Evolutionary conservation across 2,113 vertebrate species (phyloP).

Genomic region (Entelurus aequoreus): DNA sequence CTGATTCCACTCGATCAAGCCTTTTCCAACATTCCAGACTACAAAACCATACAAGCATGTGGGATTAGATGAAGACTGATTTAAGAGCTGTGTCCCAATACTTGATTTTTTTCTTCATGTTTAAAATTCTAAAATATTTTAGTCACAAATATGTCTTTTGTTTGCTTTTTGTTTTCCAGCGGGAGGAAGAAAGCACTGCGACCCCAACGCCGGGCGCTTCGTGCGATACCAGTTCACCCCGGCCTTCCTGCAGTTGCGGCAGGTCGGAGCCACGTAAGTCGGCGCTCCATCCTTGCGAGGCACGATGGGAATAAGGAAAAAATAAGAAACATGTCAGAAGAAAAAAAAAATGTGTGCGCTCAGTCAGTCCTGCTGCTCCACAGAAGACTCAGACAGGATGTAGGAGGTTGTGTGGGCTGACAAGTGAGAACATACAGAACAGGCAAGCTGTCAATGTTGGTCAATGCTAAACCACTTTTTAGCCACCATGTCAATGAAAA

Average conservation of each 20-base stretch:
- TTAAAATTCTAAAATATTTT: neutral
- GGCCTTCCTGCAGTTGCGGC: conserved; percentile 88
- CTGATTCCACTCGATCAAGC: too few species aligned
- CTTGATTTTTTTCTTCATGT: too few species aligned
- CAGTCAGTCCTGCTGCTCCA: conserved; percentile 8
- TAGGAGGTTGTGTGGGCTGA: conserved; percentile 36
- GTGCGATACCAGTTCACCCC: conserved; percentile 97
- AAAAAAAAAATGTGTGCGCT: neutral
- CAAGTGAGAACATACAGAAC: conserved; percentile 29
- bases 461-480: neutral
- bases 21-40: too few species aligned
- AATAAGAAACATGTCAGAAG: neutral
- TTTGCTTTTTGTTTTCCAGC: conserved; percentile 47
- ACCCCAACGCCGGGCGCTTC: conserved; percentile 92
- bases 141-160: neutral
- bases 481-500: too few species aligned
- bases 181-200: conserved; percentile 80
- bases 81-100: too few species aligned
- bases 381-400: conserved; percentile 20
- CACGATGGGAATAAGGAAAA: neutral
- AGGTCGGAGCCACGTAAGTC: conserved; percentile 98
- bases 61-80: too few species aligned
- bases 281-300: neutral
- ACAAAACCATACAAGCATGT: too few species aligned
- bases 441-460: conserved; percentile 23